Percentiles rank a stretch among this genome's conserved stretches.
phyloP scores from a whole-genome alignment of 1,140 invertebrate genomes.

The Drosophila arizonae region DNA sequence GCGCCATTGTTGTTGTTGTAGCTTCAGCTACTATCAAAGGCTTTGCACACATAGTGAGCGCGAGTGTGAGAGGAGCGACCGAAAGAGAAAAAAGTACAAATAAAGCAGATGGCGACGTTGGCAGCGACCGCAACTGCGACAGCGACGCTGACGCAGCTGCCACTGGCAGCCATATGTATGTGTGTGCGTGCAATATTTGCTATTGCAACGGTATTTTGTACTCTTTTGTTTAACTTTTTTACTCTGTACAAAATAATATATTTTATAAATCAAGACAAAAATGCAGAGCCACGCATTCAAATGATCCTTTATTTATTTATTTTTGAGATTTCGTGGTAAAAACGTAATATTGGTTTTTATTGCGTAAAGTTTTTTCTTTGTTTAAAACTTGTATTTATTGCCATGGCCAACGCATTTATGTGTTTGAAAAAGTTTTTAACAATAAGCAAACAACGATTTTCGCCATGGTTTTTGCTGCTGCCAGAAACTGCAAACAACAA shows the following conservation, averaged over 20 bases:
- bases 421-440: conserved; percentile 41
- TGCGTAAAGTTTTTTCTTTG: conserved; percentile 45
- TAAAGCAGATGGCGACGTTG: conserved; percentile 41
- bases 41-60: conserved; percentile 32
- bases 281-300: conserved; percentile 11
- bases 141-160: conserved; percentile 24
- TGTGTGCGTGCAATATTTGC: conserved; percentile 12
- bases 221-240: conserved; percentile 31
- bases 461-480: conserved; percentile 16
- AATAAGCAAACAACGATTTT: conserved; percentile 43
- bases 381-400: conserved; percentile 52
- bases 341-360: conserved; percentile 59
- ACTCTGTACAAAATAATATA: conserved; percentile 14
- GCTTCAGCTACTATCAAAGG: conserved; percentile 71
- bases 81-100: conserved; percentile 50
- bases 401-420: conserved; percentile 51
- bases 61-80: conserved; percentile 20
- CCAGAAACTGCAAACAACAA: conserved; percentile 29
- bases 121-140: conserved; percentile 12
- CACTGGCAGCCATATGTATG: background rate
- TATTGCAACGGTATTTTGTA: conserved; percentile 35
- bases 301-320: conserved; percentile 38
- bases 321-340: conserved; percentile 22
- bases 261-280: conserved; percentile 27
- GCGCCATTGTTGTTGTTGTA: conserved; percentile 61